Evolutionary conservation across 2,113 vertebrate genomes (phyloP), one percentile per base, ranked within the genome.

Genomic region (Leptocoma aspasia): DNA sequence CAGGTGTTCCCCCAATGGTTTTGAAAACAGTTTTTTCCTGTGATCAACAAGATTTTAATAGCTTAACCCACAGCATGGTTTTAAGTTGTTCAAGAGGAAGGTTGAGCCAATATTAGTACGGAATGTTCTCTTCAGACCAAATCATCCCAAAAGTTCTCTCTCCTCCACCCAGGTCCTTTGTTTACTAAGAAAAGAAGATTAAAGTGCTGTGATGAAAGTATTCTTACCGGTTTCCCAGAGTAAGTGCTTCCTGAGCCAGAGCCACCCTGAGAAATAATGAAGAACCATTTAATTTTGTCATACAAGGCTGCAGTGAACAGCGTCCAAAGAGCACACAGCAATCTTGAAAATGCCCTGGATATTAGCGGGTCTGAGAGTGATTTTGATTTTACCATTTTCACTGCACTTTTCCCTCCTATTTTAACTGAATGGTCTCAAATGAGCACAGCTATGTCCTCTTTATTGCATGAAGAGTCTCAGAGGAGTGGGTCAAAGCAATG

Each of bases 171-270:
- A 41, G 10, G 18, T 78, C 86, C 64, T 90, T 92, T 81, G 35
- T 75, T 92, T 89, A 64, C 52, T 22, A 42, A 78, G 30, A 41
- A 66, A 82, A 88, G 33, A 86, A 27, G 17, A 72, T 41, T 3
- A 31, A 70, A 75, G 37, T 16, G 11, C 15, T 33, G 24, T 28
- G 16, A 39, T 59, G 13, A 59, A 83, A 78, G 11, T 56, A 28
- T 64, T 66, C 94, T 86, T 92, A 95, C 94, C 57, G 14, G 52
- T 78, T 94, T 94, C 31, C 89, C 95, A 76, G 94, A 86, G 12
- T 94, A 95, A 86, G 72, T 92, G 83, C 35, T 92, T 94, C 91
- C 95, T 45, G 95, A 92, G 44, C 31, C 41, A 84, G 89, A 94
- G 41, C 5, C 63, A 30, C 94, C 91, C 94, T 96, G 69, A 53